Percentiles rank a stretch among this genome's conserved stretches.
Conservation (phyloP, 2,888 invertebrate genomes). For the Meiosimyza decipiens region DNA sequence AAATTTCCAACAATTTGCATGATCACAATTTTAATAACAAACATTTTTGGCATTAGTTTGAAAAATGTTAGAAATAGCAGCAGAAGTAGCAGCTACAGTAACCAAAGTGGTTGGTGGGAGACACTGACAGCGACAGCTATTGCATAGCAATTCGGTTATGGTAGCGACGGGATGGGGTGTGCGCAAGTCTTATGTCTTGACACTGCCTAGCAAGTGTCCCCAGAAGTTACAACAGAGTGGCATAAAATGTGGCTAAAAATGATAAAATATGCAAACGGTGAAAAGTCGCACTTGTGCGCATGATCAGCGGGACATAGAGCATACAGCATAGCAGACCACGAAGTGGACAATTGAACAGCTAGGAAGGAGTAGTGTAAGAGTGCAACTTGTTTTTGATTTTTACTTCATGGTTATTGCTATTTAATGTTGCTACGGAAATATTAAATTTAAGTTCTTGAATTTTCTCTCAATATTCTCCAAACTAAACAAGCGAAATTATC, state of each 20-base stretch:
- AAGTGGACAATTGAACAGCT: constrained; percentile 1
- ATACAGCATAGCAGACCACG: background rate
- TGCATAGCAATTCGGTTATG: background rate
- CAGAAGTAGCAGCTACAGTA: background rate
- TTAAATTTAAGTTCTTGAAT: background rate
- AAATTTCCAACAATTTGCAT: constrained; percentile 41
- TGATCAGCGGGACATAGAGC: constrained; percentile 16
- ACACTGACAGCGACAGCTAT: background rate
- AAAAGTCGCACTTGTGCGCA: constrained; percentile 38
- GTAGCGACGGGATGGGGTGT: background rate
- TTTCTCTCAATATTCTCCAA: background rate
- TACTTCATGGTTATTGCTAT: too few species aligned
- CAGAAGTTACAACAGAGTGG: constrained; percentile 11
- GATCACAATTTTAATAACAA: constrained; percentile 39
- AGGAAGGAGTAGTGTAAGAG: background rate
- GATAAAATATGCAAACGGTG: constrained; percentile 37
- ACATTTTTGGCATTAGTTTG: constrained; percentile 33
- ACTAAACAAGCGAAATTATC: background rate
- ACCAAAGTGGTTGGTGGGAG: constrained; percentile 20
- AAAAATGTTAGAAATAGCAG: constrained; percentile 29
- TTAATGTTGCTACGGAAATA: background rate
- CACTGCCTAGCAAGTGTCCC: constrained; percentile 21
- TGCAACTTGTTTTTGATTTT: too few species aligned
- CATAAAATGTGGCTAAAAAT: constrained; percentile 19
- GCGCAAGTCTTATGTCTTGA: constrained; percentile 20